These are phyloP conservation scores for Drosophila longiperda DNA, from an alignment of 2,888 invertebrate genomes.

Conservation along the genomic window DNA sequence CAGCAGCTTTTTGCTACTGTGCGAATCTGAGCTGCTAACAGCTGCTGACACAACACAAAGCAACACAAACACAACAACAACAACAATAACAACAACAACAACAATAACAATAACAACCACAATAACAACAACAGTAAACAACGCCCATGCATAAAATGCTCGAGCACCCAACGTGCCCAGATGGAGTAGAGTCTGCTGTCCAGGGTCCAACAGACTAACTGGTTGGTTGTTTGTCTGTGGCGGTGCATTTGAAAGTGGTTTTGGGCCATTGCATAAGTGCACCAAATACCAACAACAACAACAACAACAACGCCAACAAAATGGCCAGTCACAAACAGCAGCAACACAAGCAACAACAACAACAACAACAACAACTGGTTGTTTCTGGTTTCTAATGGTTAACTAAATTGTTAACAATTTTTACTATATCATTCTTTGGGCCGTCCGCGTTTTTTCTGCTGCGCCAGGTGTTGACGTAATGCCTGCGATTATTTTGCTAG, in stretches of 20 bases:
- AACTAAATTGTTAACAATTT: conserved; percentile 64
- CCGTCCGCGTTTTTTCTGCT: conserved; percentile 22
- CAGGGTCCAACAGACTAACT: conserved; percentile 50
- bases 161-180: conserved; percentile 22
- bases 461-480: conserved; percentile 69
- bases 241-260: conserved; percentile 80
- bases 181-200: conserved; percentile 43
- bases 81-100: neutral
- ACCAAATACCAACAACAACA: conserved; percentile 65
- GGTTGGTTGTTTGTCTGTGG: conserved; percentile 47
- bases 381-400: conserved; percentile 59
- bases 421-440: conserved; percentile 72
- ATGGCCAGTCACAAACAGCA: conserved; percentile 29
- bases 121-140: neutral
- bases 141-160: conserved; percentile 54
- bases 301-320: conserved; percentile 30
- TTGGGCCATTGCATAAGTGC: conserved; percentile 78
- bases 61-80: neutral
- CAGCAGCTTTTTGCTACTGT: conserved; percentile 25
- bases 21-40: conserved; percentile 12
- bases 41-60: conserved; percentile 19
- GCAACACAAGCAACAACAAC: conserved; percentile 38
- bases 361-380: conserved; percentile 33
- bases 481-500: conserved; percentile 57
- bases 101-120: neutral